Evolutionary conservation across 2,113 vertebrate genomes (phyloP).

Genomic region (Anguilla rostrata): DNA sequence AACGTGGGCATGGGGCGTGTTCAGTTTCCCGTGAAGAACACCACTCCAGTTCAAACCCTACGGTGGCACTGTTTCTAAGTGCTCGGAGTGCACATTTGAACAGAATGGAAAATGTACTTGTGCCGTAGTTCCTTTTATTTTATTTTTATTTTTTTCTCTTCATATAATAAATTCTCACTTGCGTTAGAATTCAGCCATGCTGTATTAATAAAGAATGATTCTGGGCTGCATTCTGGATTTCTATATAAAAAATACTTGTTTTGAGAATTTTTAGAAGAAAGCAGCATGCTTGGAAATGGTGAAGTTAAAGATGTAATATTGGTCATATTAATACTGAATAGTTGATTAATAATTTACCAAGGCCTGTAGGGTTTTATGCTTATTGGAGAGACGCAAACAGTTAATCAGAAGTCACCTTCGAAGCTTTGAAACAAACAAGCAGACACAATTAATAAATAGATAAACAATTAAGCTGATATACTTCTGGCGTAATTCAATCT

Average conservation of each 20-base stretch:
- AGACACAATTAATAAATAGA: constrained; percentile 31
- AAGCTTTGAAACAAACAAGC: constrained; percentile 31
- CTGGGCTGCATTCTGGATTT: no score
- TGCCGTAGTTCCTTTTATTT: neutral
- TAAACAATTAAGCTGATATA: constrained; percentile 43
- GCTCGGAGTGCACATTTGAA: neutral
- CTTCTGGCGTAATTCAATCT: constrained; percentile 48
- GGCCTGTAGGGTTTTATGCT: neutral
- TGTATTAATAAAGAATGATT: no score
- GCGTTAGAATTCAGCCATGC: no score
- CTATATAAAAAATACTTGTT: no score
- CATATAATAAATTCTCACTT: neutral
- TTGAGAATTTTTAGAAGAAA: no score
- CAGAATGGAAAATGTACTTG: neutral
- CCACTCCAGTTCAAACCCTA: neutral
- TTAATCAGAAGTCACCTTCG: constrained; percentile 30
- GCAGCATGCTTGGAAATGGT: neutral
- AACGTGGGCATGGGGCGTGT: neutral
- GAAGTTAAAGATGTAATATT: no score
- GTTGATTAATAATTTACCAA: neutral
- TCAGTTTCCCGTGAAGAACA: neutral
- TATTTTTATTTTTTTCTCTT: neutral
- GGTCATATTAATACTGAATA: neutral
- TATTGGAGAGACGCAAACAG: neutral
- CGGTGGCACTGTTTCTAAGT: neutral